phyloP scores from a whole-genome alignment of 2,797 vertebrate species.

The Netta rufina region DNA sequence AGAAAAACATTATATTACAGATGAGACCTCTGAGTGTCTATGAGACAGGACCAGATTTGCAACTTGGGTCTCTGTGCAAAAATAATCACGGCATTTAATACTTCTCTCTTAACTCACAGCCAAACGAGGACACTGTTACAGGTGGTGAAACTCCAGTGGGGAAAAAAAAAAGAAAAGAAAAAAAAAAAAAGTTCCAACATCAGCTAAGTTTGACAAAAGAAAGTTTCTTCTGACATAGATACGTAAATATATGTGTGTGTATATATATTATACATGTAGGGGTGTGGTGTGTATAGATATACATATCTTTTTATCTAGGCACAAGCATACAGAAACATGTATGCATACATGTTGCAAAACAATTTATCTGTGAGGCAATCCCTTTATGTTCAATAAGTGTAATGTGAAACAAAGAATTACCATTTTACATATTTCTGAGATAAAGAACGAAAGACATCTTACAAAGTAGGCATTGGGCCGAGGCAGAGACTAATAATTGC shows the following conservation, averaged over 20 bases:
- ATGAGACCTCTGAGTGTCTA: background rate
- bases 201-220: background rate
- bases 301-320: background rate
- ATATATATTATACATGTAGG: background rate
- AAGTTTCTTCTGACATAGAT: background rate
- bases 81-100: background rate
- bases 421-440: background rate
- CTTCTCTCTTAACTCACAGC: background rate
- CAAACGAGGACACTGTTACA: background rate
- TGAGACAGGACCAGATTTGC: background rate
- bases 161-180: background rate
- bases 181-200: background rate
- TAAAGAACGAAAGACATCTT: background rate
- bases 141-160: background rate
- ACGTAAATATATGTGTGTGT: background rate
- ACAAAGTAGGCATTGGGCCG: rapidly evolving
- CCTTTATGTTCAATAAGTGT: background rate
- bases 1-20: background rate
- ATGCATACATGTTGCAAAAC: background rate
- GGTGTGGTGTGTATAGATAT: background rate
- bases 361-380: background rate
- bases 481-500: background rate
- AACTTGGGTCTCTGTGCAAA: background rate
- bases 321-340: background rate
- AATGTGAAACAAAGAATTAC: background rate